These are phyloP conservation scores for Sipha flava DNA, from an alignment of 1,140 invertebrate genomes.

Conservation along the genomic window DNA sequence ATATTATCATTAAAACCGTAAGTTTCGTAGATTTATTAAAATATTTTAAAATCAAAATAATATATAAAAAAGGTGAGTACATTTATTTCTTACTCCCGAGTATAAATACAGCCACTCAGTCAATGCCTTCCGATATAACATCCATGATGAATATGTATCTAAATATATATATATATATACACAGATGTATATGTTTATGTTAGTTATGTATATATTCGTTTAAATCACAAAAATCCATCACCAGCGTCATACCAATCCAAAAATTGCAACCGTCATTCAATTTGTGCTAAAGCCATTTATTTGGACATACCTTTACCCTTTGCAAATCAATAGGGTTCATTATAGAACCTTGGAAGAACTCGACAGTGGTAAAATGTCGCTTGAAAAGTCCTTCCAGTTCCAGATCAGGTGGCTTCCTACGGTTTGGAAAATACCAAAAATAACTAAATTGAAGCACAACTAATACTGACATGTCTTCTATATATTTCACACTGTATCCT, in stretches of 20 bases:
- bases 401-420: constrained; percentile 85
- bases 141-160: no score
- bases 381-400: constrained; percentile 99
- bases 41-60: no score
- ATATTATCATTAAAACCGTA: no score
- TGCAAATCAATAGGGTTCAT: constrained; percentile 99
- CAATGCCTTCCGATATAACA: no score
- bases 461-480: constrained; percentile 28
- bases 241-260: constrained; percentile 29
- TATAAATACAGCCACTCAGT: no score
- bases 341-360: constrained; percentile 99
- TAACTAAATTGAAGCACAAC: constrained; percentile 32
- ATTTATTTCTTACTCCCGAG: no score
- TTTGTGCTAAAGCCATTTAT: constrained; percentile 30
- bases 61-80: no score
- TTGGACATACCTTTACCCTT: constrained; percentile 86
- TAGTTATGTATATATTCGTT: not conserved
- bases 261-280: constrained; percentile 31
- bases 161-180: not conserved
- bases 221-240: constrained; percentile 31
- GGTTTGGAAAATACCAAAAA: constrained; percentile 32
- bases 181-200: no score
- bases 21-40: no score
- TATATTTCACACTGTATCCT: constrained; percentile 14
- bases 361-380: constrained; percentile 98